Evolutionary conservation across 2,888 invertebrate species (phyloP), one percentile per base, ranked within the genome.

Genomic region (Drosophila rellima): DNA sequence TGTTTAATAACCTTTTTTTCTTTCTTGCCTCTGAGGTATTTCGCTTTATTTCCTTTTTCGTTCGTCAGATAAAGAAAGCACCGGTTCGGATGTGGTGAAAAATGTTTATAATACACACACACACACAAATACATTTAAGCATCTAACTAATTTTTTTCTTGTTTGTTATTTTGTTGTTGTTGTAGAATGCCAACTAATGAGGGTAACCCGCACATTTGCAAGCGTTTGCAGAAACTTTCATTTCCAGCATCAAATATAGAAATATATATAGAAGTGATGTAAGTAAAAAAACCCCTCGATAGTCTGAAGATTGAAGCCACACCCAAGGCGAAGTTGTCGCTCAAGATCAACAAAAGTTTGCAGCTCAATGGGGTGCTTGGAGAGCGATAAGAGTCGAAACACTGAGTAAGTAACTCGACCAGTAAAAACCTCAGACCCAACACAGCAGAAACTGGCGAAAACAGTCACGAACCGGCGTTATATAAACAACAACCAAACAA

Each of bases 11-110:
- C 88, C 44, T 77, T 70, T 80, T 71, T 59, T 64, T 39, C 45
- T 15, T 42, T 13, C 35, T 47, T 59, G 60, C 45, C 10, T 67
- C 31, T 74, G 47, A 83, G 76, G 68, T 78, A 85, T 89, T 88
- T 71, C 51, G 82, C 52, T 85, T 84, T 82, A 64, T 73, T 85
- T 89, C 85, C 85, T 82, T 82, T 82, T 88, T 85, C 88, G 85
- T 42, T 85, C 79, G 89, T 29, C 50, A 72, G 82, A 78, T 77
- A 83, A 80, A 76, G 80, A 76, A 78, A 78, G 77, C 61, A 62
- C 48, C 73, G 71, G 18, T 20, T 55, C 26, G 37, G 40, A 70
- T 48, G 65, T 65, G 63, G 37, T 35, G n/a, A 47, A 64, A 64
- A 67, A 60, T 47, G 45, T 61, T 40, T 45, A 17, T 40, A 26